Conservation (phyloP, 2,888 invertebrate genomes). For the Leucophora obtusa region DNA sequence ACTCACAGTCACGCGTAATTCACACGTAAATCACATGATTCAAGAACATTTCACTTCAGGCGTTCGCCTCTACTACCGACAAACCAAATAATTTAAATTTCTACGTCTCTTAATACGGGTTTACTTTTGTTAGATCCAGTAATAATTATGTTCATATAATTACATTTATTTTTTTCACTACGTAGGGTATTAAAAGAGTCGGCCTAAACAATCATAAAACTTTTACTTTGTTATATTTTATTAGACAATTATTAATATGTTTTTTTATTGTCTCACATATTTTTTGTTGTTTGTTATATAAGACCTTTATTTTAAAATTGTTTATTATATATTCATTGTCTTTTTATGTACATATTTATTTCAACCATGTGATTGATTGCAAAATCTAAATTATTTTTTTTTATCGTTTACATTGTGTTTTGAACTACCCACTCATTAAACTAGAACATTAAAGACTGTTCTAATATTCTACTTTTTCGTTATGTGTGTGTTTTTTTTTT, state of each 20-base stretch:
- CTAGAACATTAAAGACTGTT: constrained; percentile 37
- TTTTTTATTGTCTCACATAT: constrained; percentile 26
- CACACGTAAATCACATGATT: too few relatives aligned
- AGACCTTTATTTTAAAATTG: constrained; percentile 15
- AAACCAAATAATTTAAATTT: too few relatives aligned
- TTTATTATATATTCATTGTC: constrained; percentile 8
- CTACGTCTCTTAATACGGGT: too few relatives aligned
- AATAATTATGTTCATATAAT: too few relatives aligned
- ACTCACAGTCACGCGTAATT: too few relatives aligned
- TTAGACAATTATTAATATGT: constrained; percentile 46
- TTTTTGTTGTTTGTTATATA: constrained; percentile 59
- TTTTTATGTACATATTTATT: constrained; percentile 1
- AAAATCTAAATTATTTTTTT: constrained; percentile 21
- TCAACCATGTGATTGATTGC: constrained; percentile 36
- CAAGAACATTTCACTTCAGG: too few relatives aligned
- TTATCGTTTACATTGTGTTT: neutral
- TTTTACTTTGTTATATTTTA: constrained; percentile 16
- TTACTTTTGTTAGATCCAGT: too few relatives aligned
- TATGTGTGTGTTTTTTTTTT: constrained; percentile 13
- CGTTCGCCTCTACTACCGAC: too few relatives aligned
- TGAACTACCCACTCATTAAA: neutral
- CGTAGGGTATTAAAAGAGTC: too few relatives aligned
- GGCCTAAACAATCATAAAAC: too few relatives aligned
- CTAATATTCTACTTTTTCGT: constrained; percentile 25
- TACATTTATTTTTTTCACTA: too few relatives aligned